A percentile compares a stretch with the other conserved stretches of the same genome.
phyloP scores from a whole-genome alignment of 2,113 vertebrate species.

The Lophura nycthemera region DNA sequence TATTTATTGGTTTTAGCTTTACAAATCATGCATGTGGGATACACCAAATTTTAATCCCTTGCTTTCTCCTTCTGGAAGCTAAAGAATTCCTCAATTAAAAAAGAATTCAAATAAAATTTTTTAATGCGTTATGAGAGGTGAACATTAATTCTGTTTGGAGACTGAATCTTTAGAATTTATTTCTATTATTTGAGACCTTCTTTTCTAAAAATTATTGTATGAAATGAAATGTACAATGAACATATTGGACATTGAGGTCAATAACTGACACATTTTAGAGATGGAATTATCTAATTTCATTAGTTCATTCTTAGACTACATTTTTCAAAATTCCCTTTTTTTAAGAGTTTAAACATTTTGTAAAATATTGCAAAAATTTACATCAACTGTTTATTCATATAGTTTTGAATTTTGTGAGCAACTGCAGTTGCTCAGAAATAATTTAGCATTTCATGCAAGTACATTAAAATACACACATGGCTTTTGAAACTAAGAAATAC shows the following conservation, averaged over 20 bases:
- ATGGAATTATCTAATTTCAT: neutral
- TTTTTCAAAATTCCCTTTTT: neutral
- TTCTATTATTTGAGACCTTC: neutral
- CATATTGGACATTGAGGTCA: neutral
- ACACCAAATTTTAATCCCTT: neutral
- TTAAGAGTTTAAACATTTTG: neutral
- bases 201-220: neutral
- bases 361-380: neutral
- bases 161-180: neutral
- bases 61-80: neutral
- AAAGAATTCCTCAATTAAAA: neutral
- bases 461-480: neutral
- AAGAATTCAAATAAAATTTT: neutral
- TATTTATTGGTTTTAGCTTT: conserved; percentile 60
- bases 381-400: neutral
- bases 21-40: conserved; percentile 64
- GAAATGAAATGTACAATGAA: neutral
- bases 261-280: neutral
- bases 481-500: neutral
- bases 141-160: neutral
- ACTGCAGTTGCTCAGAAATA: neutral
- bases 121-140: neutral
- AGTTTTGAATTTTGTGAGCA: neutral
- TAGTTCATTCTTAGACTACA: neutral
- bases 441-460: neutral